Percentiles rank a stretch among this genome's conserved stretches.
Conservation (phyloP, 2,113 vertebrate genomes). For the Neofelis nebulosa region DNA sequence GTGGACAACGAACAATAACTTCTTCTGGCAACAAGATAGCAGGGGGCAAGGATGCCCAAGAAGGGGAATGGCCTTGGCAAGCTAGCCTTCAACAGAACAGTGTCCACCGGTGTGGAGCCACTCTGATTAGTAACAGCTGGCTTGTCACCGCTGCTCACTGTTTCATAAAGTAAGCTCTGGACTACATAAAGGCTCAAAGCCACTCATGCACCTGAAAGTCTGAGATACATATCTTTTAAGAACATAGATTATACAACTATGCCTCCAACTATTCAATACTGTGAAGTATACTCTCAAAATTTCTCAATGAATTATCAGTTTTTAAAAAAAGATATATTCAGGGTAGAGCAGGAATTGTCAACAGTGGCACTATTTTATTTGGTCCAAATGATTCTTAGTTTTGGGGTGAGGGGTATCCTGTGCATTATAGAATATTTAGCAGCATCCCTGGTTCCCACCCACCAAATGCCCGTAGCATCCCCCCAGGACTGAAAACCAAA, state of each 20-base stretch:
- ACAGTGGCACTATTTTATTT: background rate
- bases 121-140: conserved; percentile 92
- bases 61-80: conserved; percentile 95
- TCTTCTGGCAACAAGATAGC: conserved; percentile 84
- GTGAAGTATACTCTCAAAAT: background rate
- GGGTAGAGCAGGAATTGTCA: background rate
- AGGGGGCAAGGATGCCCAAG: conserved; percentile 87
- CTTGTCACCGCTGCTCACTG: conserved; percentile 95
- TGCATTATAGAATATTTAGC: background rate
- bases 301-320: background rate
- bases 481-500: background rate
- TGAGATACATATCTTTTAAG: background rate
- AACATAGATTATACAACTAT: background rate
- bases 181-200: background rate
- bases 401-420: background rate
- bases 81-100: conserved; percentile 90
- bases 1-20: conserved; percentile 81
- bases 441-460: background rate
- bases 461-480: background rate
- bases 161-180: conserved; percentile 85
- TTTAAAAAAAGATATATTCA: background rate
- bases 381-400: background rate
- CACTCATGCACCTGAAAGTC: background rate
- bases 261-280: background rate
- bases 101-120: conserved; percentile 92